phyloP scores from a whole-genome alignment of 1,140 invertebrate species.

The Scylla paramamosain region DNA sequence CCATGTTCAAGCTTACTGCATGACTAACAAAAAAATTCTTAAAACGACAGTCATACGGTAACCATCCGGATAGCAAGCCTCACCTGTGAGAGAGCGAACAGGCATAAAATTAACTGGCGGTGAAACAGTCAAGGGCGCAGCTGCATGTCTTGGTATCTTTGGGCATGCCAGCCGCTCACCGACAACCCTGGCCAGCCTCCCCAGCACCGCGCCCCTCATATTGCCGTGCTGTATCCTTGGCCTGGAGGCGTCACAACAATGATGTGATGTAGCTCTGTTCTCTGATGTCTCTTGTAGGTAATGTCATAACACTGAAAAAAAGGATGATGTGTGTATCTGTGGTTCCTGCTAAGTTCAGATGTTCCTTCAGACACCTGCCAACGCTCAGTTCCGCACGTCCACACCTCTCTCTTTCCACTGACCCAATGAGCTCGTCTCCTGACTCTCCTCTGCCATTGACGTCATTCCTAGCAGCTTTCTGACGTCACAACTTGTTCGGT shows the following conservation, averaged over 20 bases:
- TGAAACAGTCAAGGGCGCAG: not conserved
- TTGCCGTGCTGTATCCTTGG: not conserved
- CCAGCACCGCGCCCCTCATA: not conserved
- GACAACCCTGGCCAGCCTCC: not conserved
- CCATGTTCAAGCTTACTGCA: too few relatives aligned
- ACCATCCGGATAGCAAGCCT: not conserved
- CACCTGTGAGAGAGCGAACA: not conserved
- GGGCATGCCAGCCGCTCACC: not conserved
- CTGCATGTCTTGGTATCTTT: not conserved
- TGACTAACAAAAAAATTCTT: not conserved
- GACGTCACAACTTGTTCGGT: conserved; percentile 60
- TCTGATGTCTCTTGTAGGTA: not conserved
- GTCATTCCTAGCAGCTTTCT: not conserved
- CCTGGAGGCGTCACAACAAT: not conserved
- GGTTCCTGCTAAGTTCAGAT: not conserved
- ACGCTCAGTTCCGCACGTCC: not conserved
- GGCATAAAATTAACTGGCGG: not conserved
- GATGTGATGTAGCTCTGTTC: not conserved
- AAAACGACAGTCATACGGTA: too few relatives aligned
- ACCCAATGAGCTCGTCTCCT: not conserved
- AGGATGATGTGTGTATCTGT: not conserved
- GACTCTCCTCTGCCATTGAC: not conserved
- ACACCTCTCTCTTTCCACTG: not conserved
- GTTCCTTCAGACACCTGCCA: not conserved
- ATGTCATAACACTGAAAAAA: too few relatives aligned